Evolutionary conservation across 1,140 invertebrate species (phyloP), one percentile per base, ranked within the genome.

Genomic region (Drosophila serrata): DNA sequence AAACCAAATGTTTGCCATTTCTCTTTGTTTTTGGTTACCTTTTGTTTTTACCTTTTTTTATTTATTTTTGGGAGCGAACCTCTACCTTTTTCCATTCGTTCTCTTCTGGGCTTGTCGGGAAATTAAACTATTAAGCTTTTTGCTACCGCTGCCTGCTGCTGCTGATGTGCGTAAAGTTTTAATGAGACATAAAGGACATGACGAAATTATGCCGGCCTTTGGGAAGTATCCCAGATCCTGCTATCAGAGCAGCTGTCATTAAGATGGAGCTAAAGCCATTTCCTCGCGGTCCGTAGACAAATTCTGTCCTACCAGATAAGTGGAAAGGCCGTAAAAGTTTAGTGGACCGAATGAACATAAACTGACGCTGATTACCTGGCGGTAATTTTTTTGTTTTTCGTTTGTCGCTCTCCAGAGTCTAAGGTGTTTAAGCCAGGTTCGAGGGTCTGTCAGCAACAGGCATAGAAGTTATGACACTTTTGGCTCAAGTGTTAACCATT

Each of bases 121-220:
- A 87, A 87, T 87, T 82, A 88, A 87, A 88, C 84, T 88, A 82
- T 87, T 82, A 87, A 68, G 65, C 39, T 73, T 61, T 79, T 69
- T 55, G 39, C 51, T 33, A 33, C 53, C 46, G 33, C 33, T 55
- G 45, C 61, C 58, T 24, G 24, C 24, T 24, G 24, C 24, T 24
- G 33, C 56, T 63, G 67, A 69, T 70, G 63, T 73, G 55, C 79
- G 65, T 79, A 72, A 87, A 86, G 40, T 87, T 79, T 88, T 88
- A 87, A 87, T 87, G 84, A 61, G 70, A 77, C 79, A 86, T 79
- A 75, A 82, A 81, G 70, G 84, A 64, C 70, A 77, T 60, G 49
- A 19, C 27, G 62, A 53, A 80, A 84, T 84, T 80, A 81, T 81
- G 64, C 56, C 49, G 63, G 53, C 35, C 55, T 33, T 29, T 29